These are phyloP conservation scores for Mormyrus hasselquistii DNA, from an alignment of 2,797 vertebrate species.

Conservation along the genomic window DNA sequence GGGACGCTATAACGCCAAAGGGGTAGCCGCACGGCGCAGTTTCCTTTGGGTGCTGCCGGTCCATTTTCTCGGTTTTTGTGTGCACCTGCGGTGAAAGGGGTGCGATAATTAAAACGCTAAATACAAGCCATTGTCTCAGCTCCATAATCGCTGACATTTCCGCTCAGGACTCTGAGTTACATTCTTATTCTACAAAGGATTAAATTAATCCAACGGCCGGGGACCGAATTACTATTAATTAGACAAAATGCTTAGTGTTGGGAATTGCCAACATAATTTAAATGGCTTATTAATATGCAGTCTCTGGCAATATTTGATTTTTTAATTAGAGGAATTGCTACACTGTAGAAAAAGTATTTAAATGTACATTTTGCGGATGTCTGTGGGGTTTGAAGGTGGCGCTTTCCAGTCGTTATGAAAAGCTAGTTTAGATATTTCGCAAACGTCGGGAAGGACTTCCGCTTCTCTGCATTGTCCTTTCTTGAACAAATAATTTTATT, in stretches of 20 bases:
- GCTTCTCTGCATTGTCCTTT: conserved; percentile 24
- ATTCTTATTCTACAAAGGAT: conserved; percentile 41
- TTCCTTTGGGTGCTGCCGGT: conserved; percentile 28
- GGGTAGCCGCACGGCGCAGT: background rate
- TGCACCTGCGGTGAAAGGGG: conserved; percentile 39
- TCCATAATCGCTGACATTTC: conserved; percentile 49
- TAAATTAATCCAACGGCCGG: conserved; percentile 47
- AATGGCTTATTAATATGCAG: conserved; percentile 49
- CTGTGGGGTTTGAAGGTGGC: conserved; percentile 35
- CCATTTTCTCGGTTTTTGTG: conserved; percentile 36
- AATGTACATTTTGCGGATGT: conserved; percentile 41
- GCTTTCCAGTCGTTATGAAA: conserved; percentile 33
- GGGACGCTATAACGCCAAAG: conserved; percentile 11
- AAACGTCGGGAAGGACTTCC: conserved; percentile 30
- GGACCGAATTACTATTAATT: conserved; percentile 49
- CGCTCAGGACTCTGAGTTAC: conserved; percentile 38
- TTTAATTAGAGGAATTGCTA: conserved; percentile 39
- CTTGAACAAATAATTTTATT: background rate
- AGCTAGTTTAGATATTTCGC: conserved; percentile 38
- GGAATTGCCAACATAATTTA: conserved; percentile 47
- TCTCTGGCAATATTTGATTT: conserved; percentile 44
- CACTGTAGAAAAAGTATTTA: conserved; percentile 33
- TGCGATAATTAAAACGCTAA: conserved; percentile 44
- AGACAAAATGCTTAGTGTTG: conserved; percentile 47
- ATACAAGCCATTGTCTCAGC: conserved; percentile 35